A percentile compares a stretch with the other conserved stretches of the same genome.
These are phyloP conservation scores for Microcaecilia unicolor DNA, from an alignment of 2,797 vertebrate species.

Conservation along the genomic window DNA sequence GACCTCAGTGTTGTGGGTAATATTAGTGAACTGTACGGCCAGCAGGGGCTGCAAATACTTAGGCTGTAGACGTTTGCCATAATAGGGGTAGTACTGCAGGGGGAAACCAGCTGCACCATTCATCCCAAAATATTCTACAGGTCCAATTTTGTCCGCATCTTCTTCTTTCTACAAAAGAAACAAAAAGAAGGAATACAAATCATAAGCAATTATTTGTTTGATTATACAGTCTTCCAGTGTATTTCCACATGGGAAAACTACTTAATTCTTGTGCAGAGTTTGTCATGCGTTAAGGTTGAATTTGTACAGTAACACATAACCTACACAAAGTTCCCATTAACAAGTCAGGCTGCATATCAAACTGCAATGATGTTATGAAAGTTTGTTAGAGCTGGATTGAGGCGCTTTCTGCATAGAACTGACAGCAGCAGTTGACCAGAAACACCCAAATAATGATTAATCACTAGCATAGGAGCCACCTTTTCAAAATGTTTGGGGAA, in stretches of 20 bases:
- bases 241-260: background rate
- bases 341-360: background rate
- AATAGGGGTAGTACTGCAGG: constrained; percentile 95
- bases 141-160: constrained; percentile 56
- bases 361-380: too few species aligned
- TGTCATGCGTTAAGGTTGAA: background rate
- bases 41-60: constrained; percentile 88
- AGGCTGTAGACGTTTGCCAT: constrained; percentile 79
- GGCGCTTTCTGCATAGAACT: too few species aligned
- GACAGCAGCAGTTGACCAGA: too few species aligned
- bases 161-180: constrained; percentile 62
- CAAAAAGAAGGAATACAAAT: background rate
- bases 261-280: background rate
- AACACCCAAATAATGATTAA: too few species aligned
- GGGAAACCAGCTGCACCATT: constrained; percentile 63
- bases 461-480: too few species aligned
- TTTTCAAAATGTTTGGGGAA: too few species aligned
- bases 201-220: background rate
- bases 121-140: constrained; percentile 73
- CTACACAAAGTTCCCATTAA: background rate
- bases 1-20: constrained; percentile 59
- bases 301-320: too few species aligned
- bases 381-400: too few species aligned
- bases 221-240: rapidly evolving
- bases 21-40: constrained; percentile 85